These are phyloP conservation scores for Pterophyllum scalare DNA, from an alignment of 2,113 vertebrate species.

Conservation along the genomic window DNA sequence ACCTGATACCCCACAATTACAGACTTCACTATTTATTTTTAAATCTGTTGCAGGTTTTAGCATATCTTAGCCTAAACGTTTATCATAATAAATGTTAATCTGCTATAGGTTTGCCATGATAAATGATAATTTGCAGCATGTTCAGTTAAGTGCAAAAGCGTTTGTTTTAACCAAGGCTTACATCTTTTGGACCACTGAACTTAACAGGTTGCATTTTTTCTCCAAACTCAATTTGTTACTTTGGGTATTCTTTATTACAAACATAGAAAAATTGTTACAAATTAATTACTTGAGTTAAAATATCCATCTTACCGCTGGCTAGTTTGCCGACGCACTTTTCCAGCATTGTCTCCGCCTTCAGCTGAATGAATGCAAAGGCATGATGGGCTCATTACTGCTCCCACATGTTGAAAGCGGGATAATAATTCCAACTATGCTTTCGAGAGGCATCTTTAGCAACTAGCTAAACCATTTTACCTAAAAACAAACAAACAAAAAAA, in stretches of 20 bases:
- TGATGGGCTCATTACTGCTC: background rate
- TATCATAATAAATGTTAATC: background rate
- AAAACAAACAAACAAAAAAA: no score
- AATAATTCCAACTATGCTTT: background rate
- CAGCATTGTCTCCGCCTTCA: no score
- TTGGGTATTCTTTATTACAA: background rate
- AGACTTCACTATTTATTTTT: background rate
- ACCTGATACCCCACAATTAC: background rate
- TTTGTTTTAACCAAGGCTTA: background rate
- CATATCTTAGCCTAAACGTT: background rate
- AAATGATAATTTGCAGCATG: background rate
- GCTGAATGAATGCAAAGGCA: background rate
- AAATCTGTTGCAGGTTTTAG: background rate
- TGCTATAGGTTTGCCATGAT: background rate
- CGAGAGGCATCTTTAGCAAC: background rate
- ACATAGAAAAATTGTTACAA: background rate
- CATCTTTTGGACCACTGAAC: no score
- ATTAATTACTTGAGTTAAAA: background rate
- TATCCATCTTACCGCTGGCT: background rate
- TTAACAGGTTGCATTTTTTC: background rate
- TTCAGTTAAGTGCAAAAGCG: background rate
- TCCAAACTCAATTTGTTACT: background rate
- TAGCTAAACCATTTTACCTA: background rate
- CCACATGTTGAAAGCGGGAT: background rate
- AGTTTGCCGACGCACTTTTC: background rate